Evolutionary conservation across 2,888 invertebrate species (phyloP).

Genomic region (Erannis defoliaria): DNA sequence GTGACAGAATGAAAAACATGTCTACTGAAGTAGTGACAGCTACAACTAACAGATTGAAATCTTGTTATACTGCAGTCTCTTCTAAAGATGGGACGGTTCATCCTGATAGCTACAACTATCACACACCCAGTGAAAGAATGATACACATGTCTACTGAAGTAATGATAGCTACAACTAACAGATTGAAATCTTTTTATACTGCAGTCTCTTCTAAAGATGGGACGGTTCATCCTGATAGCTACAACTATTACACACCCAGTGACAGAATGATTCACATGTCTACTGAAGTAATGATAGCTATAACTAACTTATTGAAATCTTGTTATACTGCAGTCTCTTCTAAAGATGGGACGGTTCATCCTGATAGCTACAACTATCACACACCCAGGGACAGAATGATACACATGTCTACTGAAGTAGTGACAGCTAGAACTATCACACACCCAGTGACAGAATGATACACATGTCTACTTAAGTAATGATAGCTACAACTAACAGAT

Average conservation of each 20-base stretch:
- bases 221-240: background rate
- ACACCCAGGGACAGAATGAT: conserved; percentile 30
- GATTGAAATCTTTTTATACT: background rate
- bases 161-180: no score
- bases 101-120: no score
- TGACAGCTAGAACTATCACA: conserved; percentile 30
- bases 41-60: no score
- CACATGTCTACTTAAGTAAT: no score
- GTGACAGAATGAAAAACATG: no score
- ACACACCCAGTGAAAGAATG: no score
- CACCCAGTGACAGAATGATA: no score
- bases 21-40: no score
- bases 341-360: background rate
- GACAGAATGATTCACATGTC: conserved; percentile 42
- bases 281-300: conserved; percentile 29
- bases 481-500: no score
- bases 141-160: no score
- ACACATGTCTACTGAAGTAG: conserved; percentile 29
- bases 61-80: no score
- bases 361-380: conserved; percentile 20
- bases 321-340: background rate
- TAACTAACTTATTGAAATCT: background rate
- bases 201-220: background rate
- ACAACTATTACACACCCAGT: conserved; percentile 35
- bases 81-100: no score